phyloP scores from a whole-genome alignment of 1,140 invertebrate genomes.

The Drosophila punjabiensis region DNA sequence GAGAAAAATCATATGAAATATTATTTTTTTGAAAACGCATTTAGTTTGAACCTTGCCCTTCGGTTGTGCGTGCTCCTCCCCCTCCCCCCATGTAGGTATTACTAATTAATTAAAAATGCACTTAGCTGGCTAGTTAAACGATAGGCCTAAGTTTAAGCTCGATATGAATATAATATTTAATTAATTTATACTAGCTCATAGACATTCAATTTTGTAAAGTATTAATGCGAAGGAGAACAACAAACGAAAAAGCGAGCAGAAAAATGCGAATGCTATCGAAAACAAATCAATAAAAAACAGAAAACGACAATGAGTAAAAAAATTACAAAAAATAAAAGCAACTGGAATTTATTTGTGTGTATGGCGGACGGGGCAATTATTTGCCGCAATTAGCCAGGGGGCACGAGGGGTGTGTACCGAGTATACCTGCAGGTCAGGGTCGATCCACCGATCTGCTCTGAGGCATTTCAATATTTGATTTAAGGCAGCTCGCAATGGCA shows the following conservation, averaged over 20 bases:
- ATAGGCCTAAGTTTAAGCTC: conserved; percentile 27
- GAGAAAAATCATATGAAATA: conserved; percentile 40
- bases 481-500: conserved; percentile 60
- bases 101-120: conserved; percentile 66
- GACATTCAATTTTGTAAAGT: conserved; percentile 76
- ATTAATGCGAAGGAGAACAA: conserved; percentile 69
- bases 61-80: conserved; percentile 57
- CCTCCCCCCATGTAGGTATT: conserved; percentile 64
- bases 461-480: conserved; percentile 80
- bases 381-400: conserved; percentile 67
- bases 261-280: conserved; percentile 61
- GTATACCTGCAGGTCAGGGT: conserved; percentile 16
- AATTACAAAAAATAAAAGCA: conserved; percentile 41
- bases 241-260: conserved; percentile 41
- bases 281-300: conserved; percentile 73
- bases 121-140: conserved; percentile 49
- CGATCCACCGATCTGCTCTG: conserved; percentile 49
- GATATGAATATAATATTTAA: conserved; percentile 65
- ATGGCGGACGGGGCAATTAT: conserved; percentile 58
- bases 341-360: conserved; percentile 62
- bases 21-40: conserved; percentile 43
- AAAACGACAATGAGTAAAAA: conserved; percentile 48
- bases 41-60: conserved; percentile 23
- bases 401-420: background rate
- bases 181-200: conserved; percentile 80